A percentile compares a stretch with the other conserved stretches of the same genome.
phyloP scores from a whole-genome alignment of 1,140 invertebrate genomes.

The Maniola jurtina region DNA sequence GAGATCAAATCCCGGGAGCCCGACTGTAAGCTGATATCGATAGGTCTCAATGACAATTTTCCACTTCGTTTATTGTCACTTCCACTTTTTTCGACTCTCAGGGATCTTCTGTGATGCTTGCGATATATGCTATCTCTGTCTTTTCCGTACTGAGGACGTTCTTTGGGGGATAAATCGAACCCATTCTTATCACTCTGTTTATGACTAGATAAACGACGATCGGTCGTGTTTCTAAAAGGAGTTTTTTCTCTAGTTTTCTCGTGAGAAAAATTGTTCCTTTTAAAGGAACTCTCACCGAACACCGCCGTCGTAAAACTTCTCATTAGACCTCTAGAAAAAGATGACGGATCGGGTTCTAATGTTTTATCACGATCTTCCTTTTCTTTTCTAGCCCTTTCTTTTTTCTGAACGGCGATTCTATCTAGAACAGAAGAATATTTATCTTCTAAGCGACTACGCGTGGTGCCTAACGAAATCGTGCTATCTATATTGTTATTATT shows the following conservation, averaged over 20 bases:
- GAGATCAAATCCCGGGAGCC: conserved; percentile 65
- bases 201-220: conserved; percentile 56
- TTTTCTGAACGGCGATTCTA: conserved; percentile 80
- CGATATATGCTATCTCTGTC: conserved; percentile 75
- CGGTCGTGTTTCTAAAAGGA: conserved; percentile 74
- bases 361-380: conserved; percentile 82
- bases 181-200: conserved; percentile 67
- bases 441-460: conserved; percentile 84
- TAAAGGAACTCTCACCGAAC: conserved; percentile 83
- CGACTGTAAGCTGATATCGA: conserved; percentile 72
- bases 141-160: conserved; percentile 62
- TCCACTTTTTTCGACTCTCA: conserved; percentile 78
- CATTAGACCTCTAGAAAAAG: conserved; percentile 69
- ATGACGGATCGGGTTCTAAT: conserved; percentile 80
- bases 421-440: conserved; percentile 87
- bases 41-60: conserved; percentile 72
- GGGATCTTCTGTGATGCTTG: conserved; percentile 67
- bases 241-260: conserved; percentile 80
- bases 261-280: conserved; percentile 57
- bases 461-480: conserved; percentile 71
- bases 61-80: conserved; percentile 59
- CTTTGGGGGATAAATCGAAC: conserved; percentile 57
- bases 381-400: conserved; percentile 75
- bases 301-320: conserved; percentile 83
- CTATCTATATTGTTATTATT: conserved; percentile 72